Evolutionary conservation across 2,888 invertebrate species (phyloP), one percentile per base, ranked within the genome.

Genomic region (Pseudoips prasinana): DNA sequence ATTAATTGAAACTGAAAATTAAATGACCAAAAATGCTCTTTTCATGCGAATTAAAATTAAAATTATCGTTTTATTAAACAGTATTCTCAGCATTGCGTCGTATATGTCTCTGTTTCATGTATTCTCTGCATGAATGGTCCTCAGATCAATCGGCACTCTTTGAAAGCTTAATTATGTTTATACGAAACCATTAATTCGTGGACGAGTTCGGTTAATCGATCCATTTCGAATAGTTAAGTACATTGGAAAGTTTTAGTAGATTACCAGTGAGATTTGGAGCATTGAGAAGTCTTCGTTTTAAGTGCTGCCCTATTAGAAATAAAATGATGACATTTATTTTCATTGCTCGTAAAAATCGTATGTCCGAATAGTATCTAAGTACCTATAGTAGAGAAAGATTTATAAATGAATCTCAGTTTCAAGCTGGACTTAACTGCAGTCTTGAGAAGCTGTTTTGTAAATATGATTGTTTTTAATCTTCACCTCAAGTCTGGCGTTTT

Each of bases 111-210:
- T 14, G 14, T 14, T 14, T 14, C 14, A 14, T 14, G 5, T 14
- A 14, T 3, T 3, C 14, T 14, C 14, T 14, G 5, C 14, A 14
- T 14, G n/a, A n/a, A n/a, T 75, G 70, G 69, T 50, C 46, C 49
- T 56, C 59, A 64, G 75, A 80, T 74, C 77, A 69, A 77, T 78
- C 83, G 82, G 78, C 71, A 48, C 53, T 64, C 75, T 81, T 82
- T 83, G 73, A 80, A 76, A 79, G 76, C 76, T 81, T 82, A 81
- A 85, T 85, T 82, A 82, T 83, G 80, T 85, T 83, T 82, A 82
- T 83, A 67, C 53, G 68, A 63, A 70, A 57, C 73, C 81, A 84
- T 87, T 81, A 78, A 77, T 64, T 64, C 60, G 61, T 73, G 57
- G 58, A 76, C 76, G 69, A 80, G 78, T 77, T 75, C 61, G 37